Percentiles rank a stretch among this genome's conserved stretches.
Evolutionary conservation across 1,140 invertebrate species (phyloP).

Genomic region (Dufourea novaeangliae): DNA sequence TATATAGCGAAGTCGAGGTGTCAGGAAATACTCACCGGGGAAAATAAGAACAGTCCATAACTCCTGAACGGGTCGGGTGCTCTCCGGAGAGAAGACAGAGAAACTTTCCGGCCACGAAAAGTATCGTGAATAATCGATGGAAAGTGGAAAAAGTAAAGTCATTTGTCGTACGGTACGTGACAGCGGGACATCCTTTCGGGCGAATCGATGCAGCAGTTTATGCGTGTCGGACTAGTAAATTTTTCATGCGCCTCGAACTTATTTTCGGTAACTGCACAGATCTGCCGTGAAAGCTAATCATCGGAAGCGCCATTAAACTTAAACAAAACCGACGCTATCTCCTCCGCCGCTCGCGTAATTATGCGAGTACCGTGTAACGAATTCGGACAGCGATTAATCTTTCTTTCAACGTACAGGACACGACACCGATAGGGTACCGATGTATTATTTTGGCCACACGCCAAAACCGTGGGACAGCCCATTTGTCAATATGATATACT

Average conservation of each 20-base stretch:
- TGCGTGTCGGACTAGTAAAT: background rate
- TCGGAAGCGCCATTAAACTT: background rate
- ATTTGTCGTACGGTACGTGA: background rate
- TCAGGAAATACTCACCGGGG: too few relatives aligned
- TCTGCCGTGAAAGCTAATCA: background rate
- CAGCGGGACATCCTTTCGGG: background rate
- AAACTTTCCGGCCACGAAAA: background rate
- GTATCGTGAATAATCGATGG: constrained; percentile 19
- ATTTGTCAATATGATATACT: constrained; percentile 5
- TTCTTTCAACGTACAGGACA: constrained; percentile 7
- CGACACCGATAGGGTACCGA: constrained; percentile 11
- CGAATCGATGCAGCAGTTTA: background rate
- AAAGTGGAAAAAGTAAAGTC: background rate
- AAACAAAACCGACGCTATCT: background rate
- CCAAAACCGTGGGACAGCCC: background rate
- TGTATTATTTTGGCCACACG: constrained; percentile 17
- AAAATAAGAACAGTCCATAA: background rate
- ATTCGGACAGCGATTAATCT: constrained; percentile 19
- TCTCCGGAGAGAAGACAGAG: background rate
- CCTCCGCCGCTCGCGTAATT: background rate
- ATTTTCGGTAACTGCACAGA: accelerated
- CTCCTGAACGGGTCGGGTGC: background rate
- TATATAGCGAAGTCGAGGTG: background rate
- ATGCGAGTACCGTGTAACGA: background rate
- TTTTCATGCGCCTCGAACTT: background rate